Evolutionary conservation across 2,888 invertebrate species (phyloP), one percentile per base, ranked within the genome.

Genomic region (Synergus umbraculus): DNA sequence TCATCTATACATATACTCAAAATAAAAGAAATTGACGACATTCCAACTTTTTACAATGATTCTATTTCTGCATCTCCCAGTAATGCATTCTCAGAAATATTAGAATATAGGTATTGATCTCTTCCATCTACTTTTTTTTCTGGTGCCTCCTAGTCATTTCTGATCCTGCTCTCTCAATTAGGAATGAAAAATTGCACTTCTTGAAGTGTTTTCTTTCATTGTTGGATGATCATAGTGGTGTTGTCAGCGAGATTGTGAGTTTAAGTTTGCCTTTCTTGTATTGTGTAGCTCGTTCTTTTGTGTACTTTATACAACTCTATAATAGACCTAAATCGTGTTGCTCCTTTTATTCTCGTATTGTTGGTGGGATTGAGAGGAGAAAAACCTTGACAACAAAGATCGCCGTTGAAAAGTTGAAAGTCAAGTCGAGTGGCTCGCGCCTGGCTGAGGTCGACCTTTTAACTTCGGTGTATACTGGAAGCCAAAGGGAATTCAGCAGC

Each of bases 401-500:
- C 15, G n/a, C 46, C 46, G 67, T 67, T 67, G 67, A 43, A 67
- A 67, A 18, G 44, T 67, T 43, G 29, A 54, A 73, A 60, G 60
- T 60, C 73, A 73, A 73, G 49, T 37, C 29, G 54, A 54, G 49
- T 54, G 73, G 73, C 73, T 73, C 73, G 54, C 73, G 73, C 73
- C 73, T 22, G 37, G 9, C 37, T 73, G 10, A 73, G 29, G 73
- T 73, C 54, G 54, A 73, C 37, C 29, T 73, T 73, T 73, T 54
- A 73, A 54, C 73, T 54, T 73, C 43, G 67, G 67, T 29, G 43
- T 43, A 67, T 43, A 67, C 18, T 67, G 67, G 54, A 22, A 73
- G 73, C 73, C 54, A 37, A 54, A 73, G 29, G n/a, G 54, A 73
- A 73, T 54, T 37, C 54, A 73, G 73, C 73, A 73, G 73, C 73